A percentile compares a stretch with the other conserved stretches of the same genome.
These are phyloP conservation scores for Naja naja DNA, from an alignment of 2,113 vertebrate species.

Conservation along the genomic window DNA sequence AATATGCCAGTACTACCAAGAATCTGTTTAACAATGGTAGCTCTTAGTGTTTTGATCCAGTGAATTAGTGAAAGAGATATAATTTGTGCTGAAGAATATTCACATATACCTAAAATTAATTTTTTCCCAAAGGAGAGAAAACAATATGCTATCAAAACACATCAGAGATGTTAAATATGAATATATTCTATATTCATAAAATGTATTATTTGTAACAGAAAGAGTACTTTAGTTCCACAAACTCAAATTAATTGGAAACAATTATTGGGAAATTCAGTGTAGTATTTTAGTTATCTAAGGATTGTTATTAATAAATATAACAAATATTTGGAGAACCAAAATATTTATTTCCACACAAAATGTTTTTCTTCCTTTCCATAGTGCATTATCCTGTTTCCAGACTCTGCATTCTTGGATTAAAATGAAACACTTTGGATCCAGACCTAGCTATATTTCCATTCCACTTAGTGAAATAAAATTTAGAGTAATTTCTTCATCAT, in stretches of 20 bases:
- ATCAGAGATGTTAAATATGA: neutral
- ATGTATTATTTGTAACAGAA: neutral
- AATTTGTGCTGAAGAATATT: neutral
- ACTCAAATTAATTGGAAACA: neutral
- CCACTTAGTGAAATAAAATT: neutral
- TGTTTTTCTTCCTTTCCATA: neutral
- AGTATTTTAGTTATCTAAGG: neutral
- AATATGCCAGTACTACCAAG: neutral
- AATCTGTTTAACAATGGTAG: neutral
- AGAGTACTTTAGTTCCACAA: neutral
- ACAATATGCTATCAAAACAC: neutral
- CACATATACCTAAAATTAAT: neutral
- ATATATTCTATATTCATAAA: neutral
- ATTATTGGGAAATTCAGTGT: neutral
- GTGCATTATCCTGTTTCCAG: neutral
- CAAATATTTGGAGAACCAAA: neutral
- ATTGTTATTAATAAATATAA: neutral
- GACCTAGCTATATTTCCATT: neutral
- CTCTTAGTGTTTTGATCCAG: too few relatives aligned
- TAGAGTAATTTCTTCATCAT: neutral
- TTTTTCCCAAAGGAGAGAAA: neutral
- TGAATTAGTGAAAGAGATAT: neutral
- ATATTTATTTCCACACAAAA: neutral
- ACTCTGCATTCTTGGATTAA: neutral
- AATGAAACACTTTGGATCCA: neutral